These are phyloP conservation scores for Ametastegia equiseti DNA, from an alignment of 2,888 invertebrate genomes.

Conservation along the genomic window DNA sequence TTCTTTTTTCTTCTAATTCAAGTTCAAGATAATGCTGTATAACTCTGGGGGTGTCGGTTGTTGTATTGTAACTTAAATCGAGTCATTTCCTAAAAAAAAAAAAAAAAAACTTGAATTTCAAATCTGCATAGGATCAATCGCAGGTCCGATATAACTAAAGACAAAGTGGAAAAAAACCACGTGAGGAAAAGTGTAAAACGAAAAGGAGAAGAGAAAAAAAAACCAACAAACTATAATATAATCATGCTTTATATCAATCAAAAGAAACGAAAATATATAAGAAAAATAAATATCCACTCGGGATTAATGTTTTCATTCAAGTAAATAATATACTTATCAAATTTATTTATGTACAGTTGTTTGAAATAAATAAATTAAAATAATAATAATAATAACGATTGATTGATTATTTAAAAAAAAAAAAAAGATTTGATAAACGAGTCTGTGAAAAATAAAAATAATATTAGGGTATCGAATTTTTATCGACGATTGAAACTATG, in stretches of 20 bases:
- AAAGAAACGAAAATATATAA: not conserved
- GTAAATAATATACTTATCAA: not conserved
- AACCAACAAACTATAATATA: too few species aligned
- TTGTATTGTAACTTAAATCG: slow-evolving; percentile 21
- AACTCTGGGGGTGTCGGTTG: not conserved
- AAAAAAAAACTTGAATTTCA: not conserved
- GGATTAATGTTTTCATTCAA: not conserved
- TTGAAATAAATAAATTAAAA: not conserved
- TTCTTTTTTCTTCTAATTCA: not conserved
- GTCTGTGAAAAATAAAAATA: slow-evolving; percentile 19
- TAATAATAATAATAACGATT: slow-evolving; percentile 3
- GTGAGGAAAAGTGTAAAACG: too few species aligned
- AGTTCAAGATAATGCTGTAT: slow-evolving; percentile 15
- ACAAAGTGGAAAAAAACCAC: not conserved
- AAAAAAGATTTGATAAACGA: not conserved
- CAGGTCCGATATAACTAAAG: not conserved
- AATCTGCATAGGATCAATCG: slow-evolving; percentile 35
- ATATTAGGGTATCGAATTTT: too few species aligned
- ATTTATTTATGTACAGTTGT: not conserved
- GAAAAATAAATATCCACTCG: too few species aligned
- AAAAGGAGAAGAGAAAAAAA: too few species aligned
- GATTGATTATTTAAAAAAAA: not conserved
- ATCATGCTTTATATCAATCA: not conserved
- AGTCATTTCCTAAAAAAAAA: slow-evolving; percentile 30
- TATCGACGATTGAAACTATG: slow-evolving; percentile 21